Evolutionary conservation across 2,113 vertebrate species (phyloP), one percentile per base, ranked within the genome.

Genomic region (Eubucco bourcierii): DNA sequence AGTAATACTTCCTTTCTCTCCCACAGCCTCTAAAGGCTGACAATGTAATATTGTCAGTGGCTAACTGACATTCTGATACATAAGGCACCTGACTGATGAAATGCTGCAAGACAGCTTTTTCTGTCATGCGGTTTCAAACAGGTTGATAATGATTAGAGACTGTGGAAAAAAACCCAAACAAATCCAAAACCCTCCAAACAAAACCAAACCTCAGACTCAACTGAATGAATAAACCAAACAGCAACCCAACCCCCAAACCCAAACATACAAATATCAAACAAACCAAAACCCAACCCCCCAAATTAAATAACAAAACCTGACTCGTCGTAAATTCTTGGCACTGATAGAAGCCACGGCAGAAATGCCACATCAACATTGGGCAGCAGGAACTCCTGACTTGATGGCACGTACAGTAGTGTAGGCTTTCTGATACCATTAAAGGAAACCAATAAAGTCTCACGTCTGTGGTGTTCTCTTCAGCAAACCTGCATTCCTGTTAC

Each of bases 371-470:
- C 10, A n/a, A 37, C 39, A 41, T 44, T 0, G 0, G 77, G n/a
- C 24, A 37, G 50, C 2, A 58, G 24, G 8, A 76, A 55, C 46
- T 50, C 44, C 70, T 58, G 31, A 63, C 24, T 31, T 66, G 44
- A 46, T 52, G 24, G 12, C 71, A 64, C 0, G 0, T 7, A 46
- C 15, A 58, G 72, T 10, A 52, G 27, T 3, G 0, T 5, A 33
- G 23, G 20, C 56, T 60, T 59, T 50, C 33, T 29, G 17, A 55
- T 34, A 14, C 23, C 29, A 24, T 15, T 64, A 16, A 55, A 79
- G n/a, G 34, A 81, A 88, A 73, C 8, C 8, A 21, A 37, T 29
- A 28, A 77, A 78, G 18, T 34, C 7, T 27, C 9, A 80, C 34
- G 46, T 73, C 56, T 41, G 10, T 44, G 33, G 46, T 5, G 13